Percentiles rank a stretch among this genome's conserved stretches.
These are phyloP conservation scores for Tricholauxania praeusta DNA, from an alignment of 2,888 invertebrate genomes.

Conservation along the genomic window DNA sequence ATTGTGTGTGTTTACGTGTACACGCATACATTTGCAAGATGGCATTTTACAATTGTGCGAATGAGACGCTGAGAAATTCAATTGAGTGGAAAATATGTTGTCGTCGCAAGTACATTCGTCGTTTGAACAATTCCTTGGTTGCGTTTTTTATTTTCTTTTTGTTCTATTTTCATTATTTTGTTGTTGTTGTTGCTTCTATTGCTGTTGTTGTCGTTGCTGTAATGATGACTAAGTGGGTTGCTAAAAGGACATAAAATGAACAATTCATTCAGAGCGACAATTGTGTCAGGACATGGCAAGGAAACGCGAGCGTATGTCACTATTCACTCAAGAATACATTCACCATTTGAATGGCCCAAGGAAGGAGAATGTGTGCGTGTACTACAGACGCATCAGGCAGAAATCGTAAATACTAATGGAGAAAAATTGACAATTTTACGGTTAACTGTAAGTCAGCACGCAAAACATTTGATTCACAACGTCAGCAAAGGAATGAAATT, in stretches of 20 bases:
- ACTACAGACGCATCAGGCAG: no score
- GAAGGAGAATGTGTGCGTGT: neutral
- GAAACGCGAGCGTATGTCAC: neutral
- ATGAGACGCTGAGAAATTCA: conserved; percentile 51
- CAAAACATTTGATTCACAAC: no score
- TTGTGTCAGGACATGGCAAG: neutral
- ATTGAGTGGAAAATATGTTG: conserved; percentile 63
- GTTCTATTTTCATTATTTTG: neutral
- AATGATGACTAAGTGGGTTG: conserved; percentile 41
- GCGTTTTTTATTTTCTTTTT: neutral
- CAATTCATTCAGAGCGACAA: conserved; percentile 4
- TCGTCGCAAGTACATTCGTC: conserved; percentile 49
- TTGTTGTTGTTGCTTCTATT: neutral
- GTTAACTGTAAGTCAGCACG: no score
- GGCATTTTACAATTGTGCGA: conserved; percentile 10
- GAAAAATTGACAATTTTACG: no score
- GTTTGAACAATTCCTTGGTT: neutral
- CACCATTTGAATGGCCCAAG: neutral
- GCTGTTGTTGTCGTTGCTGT: conserved; percentile 17
- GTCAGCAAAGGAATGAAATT: no score
- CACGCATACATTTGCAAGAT: conserved; percentile 5
- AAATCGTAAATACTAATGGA: no score
- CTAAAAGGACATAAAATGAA: conserved; percentile 17
- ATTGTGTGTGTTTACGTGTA: neutral
- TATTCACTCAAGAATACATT: neutral